Evolutionary conservation across 2,888 invertebrate species (phyloP), one percentile per base, ranked within the genome.

Genomic region (Boloria selene): DNA sequence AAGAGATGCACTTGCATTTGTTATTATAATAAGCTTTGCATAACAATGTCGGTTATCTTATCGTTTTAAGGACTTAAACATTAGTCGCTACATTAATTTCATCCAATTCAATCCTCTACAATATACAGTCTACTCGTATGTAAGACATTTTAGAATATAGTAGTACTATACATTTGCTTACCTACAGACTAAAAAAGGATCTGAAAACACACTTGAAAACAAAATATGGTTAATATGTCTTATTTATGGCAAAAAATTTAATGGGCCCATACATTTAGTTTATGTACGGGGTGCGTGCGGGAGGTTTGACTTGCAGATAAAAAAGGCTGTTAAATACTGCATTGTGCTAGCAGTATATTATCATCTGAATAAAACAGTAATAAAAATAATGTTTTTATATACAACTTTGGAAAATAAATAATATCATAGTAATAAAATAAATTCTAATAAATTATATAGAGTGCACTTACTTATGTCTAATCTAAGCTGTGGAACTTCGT

Each of bases 11-110:
- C 56, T 64, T 51, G 58, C 16, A 58, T 58, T 58, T 18, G 58
- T 45, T 64, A 45, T 51, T 64, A 50, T 64, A 56, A 58, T 64
- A 64, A 44, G 45, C 58, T 26, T 64, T 64, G 50, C 45, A 52
- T 64, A 58, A 56, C 16, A 56, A 31, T 17, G 49, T 31, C 31
- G 26, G 18, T 17, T 51, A 52, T 52, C 52, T 58, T 52, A 22
- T 58, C 26, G 56, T 64, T 22, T 55, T 14, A 14, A 44, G 59
- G 58, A 47, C 47, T 53, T 47, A 4, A 42, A n/a, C 44, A 44
- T 56, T 56, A 59, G 49, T 59, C 44, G 44, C 22, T 52, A n/a
- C 42, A 61, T 53, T 22, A 22, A 45, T 45, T 56, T n/a, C 42
- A 18, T 44, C 44, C 18, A 18, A 7, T 55, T 55, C 14, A 55